These are phyloP conservation scores for Rhineura floridana DNA, from an alignment of 2,113 vertebrate species.

Conservation along the genomic window DNA sequence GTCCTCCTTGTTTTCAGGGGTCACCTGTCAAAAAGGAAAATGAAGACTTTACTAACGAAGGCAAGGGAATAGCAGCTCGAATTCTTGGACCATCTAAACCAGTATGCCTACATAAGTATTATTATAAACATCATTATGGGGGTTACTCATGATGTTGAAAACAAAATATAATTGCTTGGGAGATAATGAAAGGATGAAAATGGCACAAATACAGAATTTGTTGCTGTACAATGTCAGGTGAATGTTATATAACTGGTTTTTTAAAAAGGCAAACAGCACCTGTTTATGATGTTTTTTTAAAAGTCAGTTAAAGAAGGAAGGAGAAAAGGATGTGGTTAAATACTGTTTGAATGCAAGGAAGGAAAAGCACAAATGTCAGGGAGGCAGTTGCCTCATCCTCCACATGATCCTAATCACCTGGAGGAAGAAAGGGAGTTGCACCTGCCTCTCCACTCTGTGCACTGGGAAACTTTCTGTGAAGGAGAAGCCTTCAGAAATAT, in stretches of 20 bases:
- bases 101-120: constrained; percentile 73
- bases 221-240: not conserved
- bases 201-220: not conserved
- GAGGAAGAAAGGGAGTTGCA: no score
- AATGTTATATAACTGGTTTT: no score
- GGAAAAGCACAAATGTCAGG: not conserved
- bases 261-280: no score
- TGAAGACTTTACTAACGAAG: constrained; percentile 87
- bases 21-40: constrained; percentile 89
- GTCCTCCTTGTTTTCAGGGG: constrained; percentile 77
- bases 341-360: not conserved
- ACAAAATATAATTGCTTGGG: not conserved
- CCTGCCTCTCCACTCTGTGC: no score
- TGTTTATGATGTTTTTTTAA: not conserved
- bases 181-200: not conserved
- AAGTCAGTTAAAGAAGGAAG: not conserved
- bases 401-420: no score
- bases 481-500: no score
- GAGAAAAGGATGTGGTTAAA: not conserved
- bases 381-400: not conserved
- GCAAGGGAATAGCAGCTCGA: constrained; percentile 92
- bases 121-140: not conserved
- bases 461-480: no score
- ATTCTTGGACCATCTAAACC: constrained; percentile 95
- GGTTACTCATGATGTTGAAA: not conserved